Conservation (phyloP, 2,888 invertebrate genomes). For the Limenitis camilla region DNA sequence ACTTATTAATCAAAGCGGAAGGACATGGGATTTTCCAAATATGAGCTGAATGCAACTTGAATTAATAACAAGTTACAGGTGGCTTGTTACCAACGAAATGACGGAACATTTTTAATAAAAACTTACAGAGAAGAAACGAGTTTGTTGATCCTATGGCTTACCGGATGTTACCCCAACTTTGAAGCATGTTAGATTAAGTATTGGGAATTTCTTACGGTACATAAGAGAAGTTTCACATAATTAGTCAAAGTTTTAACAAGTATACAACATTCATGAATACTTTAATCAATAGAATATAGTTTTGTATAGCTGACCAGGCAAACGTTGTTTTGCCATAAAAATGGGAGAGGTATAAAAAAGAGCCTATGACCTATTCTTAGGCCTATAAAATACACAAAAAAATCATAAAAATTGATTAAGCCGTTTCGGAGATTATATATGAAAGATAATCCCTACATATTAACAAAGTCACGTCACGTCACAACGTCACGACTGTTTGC, state of each 20-base stretch:
- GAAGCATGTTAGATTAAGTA: slow-evolving; percentile 11
- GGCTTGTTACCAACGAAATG: slow-evolving; percentile 7
- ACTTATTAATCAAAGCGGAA: no score
- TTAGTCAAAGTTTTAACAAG: slow-evolving; percentile 15
- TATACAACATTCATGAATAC: background rate
- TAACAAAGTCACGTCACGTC: no score
- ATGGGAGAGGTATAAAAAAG: no score
- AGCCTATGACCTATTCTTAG: no score
- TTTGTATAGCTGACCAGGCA: no score
- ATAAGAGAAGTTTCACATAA: slow-evolving; percentile 15
- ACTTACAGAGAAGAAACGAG: slow-evolving; percentile 24
- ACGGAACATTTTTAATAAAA: slow-evolving; percentile 38
- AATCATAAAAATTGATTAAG: no score
- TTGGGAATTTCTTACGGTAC: slow-evolving; percentile 14
- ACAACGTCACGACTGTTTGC: no score
- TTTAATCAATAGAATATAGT: no score
- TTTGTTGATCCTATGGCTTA: slow-evolving; percentile 24
- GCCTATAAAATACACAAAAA: no score
- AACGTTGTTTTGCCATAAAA: no score
- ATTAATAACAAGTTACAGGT: slow-evolving; percentile 4
- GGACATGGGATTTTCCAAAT: background rate
- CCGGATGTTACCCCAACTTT: slow-evolving; percentile 19
- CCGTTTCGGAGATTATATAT: no score
- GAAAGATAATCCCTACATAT: no score
- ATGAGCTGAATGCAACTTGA: background rate